Conservation (phyloP, 2,888 invertebrate genomes). For the Uropetala carovei region DNA sequence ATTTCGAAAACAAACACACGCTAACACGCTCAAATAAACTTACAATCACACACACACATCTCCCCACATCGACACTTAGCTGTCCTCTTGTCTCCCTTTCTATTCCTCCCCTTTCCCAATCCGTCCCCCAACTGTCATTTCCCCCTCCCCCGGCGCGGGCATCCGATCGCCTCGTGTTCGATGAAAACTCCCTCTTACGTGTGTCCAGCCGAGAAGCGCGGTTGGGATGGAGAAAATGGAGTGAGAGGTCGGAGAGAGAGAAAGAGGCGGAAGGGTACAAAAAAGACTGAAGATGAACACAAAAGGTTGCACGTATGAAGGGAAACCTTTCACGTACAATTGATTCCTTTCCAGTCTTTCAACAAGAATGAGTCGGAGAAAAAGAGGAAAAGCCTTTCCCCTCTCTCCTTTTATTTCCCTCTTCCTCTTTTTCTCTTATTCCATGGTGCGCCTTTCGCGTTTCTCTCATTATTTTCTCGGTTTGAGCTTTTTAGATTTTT, state of each 20-base stretch:
- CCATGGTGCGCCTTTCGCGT: not conserved
- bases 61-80: not conserved
- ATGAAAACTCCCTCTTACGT: slow-evolving; percentile 8
- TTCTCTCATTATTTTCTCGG: slow-evolving; percentile 40
- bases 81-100: not conserved
- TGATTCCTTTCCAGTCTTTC: slow-evolving; percentile 46
- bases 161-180: not conserved
- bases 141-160: not conserved
- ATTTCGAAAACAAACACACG: too few relatives aligned
- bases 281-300: not conserved
- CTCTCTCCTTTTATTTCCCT: not conserved
- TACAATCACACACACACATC: too few relatives aligned
- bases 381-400: not conserved
- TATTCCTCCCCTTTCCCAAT: not conserved
- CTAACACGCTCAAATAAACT: too few relatives aligned
- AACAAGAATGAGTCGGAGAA: not conserved
- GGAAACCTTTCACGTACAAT: slow-evolving; percentile 54
- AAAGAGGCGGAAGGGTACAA: slow-evolving; percentile 6
- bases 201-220: slow-evolving; percentile 16
- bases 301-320: slow-evolving; percentile 37
- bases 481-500: not conserved
- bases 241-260: too few relatives aligned
- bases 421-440: not conserved
- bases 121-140: not conserved
- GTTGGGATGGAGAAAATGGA: not conserved